Percentiles rank a stretch among this genome's conserved stretches.
Evolutionary conservation across 2,797 vertebrate species (phyloP).

Genomic region (Setipinna tenuifilis): DNA sequence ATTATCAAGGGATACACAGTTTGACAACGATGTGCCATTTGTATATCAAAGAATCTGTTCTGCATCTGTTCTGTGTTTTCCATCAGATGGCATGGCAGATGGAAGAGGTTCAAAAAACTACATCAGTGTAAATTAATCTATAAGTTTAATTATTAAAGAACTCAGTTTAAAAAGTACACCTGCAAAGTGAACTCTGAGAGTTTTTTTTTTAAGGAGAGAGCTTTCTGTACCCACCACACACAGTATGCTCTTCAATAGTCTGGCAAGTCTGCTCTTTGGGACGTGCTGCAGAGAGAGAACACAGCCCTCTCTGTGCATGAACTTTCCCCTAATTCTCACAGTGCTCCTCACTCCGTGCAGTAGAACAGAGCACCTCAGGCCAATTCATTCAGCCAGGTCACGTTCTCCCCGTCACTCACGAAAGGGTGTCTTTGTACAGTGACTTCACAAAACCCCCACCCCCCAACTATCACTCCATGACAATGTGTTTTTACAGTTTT

Average conservation of each 20-base stretch:
- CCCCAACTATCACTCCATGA: not conserved
- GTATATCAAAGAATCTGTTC: too few relatives aligned
- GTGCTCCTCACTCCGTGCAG: conserved; percentile 51
- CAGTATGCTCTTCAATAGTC: conserved; percentile 19
- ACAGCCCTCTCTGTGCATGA: conserved; percentile 64
- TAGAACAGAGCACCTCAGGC: conserved; percentile 51
- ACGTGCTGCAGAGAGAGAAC: not conserved
- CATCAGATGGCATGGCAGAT: too few relatives aligned
- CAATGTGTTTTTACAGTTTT: not conserved
- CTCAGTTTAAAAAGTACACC: not conserved
- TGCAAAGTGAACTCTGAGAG: not conserved
- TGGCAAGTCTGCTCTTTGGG: conserved; percentile 3
- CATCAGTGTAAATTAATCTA: too few relatives aligned
- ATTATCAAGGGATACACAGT: not conserved
- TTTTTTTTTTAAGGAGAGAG: not conserved
- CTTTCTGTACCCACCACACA: not conserved
- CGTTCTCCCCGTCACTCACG: conserved; percentile 43
- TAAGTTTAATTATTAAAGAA: too few relatives aligned
- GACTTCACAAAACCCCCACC: conserved; percentile 12
- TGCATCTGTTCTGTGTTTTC: too few relatives aligned
- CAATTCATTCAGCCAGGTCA: conserved; percentile 28
- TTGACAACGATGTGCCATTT: too few relatives aligned
- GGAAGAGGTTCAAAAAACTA: too few relatives aligned
- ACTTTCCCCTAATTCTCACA: conserved; percentile 83
- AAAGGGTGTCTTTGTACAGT: conserved; percentile 15